phyloP scores from a whole-genome alignment of 1,140 invertebrate species.

The Arctopsyche grandis region DNA sequence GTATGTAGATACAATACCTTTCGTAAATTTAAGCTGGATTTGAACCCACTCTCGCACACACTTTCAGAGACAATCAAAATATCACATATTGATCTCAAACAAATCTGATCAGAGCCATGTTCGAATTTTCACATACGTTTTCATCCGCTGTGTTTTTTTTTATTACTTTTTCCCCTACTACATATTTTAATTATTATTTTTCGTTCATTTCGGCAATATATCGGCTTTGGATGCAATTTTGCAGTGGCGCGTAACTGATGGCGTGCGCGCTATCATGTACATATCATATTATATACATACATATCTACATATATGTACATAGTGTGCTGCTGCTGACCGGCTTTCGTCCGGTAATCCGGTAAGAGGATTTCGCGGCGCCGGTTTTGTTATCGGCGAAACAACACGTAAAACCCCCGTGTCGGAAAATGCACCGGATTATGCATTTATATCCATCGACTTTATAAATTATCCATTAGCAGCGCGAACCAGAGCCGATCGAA shows the following conservation, averaged over 20 bases:
- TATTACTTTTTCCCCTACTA: too few species aligned
- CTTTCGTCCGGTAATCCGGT: constrained; percentile 31
- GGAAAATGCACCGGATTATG: constrained; percentile 42
- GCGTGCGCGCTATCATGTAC: background rate
- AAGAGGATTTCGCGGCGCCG: constrained; percentile 39
- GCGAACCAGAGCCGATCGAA: background rate
- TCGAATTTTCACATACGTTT: too few species aligned
- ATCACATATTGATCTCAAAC: too few species aligned
- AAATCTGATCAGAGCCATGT: too few species aligned
- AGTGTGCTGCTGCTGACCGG: background rate
- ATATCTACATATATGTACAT: too few species aligned
- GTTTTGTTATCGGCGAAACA: constrained; percentile 39
- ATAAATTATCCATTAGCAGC: constrained; percentile 40
- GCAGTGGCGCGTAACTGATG: constrained; percentile 7
- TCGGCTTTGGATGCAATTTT: constrained; percentile 22
- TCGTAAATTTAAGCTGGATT: too few species aligned
- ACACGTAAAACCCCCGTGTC: constrained; percentile 38
- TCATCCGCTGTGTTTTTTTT: too few species aligned
- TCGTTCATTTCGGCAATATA: background rate
- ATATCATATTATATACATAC: too few species aligned
- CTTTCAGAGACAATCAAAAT: too few species aligned
- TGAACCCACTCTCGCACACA: too few species aligned
- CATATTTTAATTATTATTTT: too few species aligned
- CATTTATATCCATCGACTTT: constrained; percentile 39
- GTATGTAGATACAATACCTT: too few species aligned